A percentile compares a stretch with the other conserved stretches of the same genome.
phyloP scores from a whole-genome alignment of 2,113 vertebrate species.

The Takifugu flavidus region DNA sequence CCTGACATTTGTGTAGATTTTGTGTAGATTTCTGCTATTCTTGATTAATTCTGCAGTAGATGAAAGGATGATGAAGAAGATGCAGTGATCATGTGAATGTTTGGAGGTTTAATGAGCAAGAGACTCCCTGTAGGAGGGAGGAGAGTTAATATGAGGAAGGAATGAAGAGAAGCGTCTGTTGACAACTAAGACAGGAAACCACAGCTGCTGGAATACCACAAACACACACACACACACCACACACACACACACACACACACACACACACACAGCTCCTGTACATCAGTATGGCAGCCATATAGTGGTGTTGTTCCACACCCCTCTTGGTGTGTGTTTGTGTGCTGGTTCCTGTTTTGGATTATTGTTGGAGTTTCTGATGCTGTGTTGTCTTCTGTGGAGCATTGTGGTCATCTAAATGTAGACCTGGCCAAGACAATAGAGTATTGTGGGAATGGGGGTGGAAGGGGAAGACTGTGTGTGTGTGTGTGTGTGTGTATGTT shows the following conservation, averaged over 20 bases:
- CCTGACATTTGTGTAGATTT: too few species aligned
- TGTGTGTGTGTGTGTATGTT: background rate
- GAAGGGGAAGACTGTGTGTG: slow-evolving; percentile 27
- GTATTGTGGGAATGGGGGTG: slow-evolving; percentile 57
- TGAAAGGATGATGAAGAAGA: background rate
- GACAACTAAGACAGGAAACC: slow-evolving; percentile 71
- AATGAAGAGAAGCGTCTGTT: slow-evolving; percentile 66
- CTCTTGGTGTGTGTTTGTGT: slow-evolving; percentile 22
- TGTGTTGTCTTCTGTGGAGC: slow-evolving; percentile 55
- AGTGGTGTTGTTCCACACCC: slow-evolving; percentile 56
- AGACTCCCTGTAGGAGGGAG: slow-evolving; percentile 28
- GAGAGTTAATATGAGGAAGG: slow-evolving; percentile 43
- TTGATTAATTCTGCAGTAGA: background rate
- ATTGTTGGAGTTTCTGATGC: slow-evolving; percentile 48
- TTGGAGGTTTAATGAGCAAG: slow-evolving; percentile 19
- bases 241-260: slow-evolving; percentile 33
- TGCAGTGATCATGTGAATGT: background rate
- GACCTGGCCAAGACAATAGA: slow-evolving; percentile 59
- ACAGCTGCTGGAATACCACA: slow-evolving; percentile 63
- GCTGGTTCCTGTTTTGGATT: slow-evolving; percentile 63
- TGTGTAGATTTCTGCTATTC: background rate
- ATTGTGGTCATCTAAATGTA: slow-evolving; percentile 70
- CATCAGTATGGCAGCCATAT: slow-evolving; percentile 49
- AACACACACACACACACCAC: slow-evolving; percentile 13
- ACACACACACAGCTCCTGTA: slow-evolving; percentile 61